A percentile compares a stretch with the other conserved stretches of the same genome.
These are phyloP conservation scores for Passer domesticus DNA, from an alignment of 2,113 vertebrate species.

Conservation along the genomic window DNA sequence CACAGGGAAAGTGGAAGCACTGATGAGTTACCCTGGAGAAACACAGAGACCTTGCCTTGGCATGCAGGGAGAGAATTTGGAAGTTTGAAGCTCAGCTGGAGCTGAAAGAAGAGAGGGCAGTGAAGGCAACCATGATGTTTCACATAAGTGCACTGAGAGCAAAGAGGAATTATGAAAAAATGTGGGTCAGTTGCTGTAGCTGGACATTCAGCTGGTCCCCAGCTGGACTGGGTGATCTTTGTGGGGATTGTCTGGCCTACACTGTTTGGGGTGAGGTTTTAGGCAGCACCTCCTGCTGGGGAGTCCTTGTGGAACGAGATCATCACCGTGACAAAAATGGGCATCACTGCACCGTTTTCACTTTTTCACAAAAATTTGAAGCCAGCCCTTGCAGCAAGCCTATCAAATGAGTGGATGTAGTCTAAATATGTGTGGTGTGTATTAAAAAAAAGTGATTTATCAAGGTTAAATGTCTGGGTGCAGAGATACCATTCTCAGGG, in stretches of 20 bases:
- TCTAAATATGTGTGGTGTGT: background rate
- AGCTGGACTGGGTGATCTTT: background rate
- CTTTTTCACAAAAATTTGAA: background rate
- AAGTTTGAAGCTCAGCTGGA: background rate
- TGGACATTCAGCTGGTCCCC: background rate
- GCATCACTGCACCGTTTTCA: background rate
- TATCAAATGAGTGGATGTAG: background rate
- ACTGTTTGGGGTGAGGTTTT: background rate
- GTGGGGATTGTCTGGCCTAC: background rate
- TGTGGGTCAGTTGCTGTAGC: background rate
- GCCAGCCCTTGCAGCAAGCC: background rate
- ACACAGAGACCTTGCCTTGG: background rate
- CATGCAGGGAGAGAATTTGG: background rate
- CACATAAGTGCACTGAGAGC: background rate
- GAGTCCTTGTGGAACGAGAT: background rate
- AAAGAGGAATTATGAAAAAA: background rate
- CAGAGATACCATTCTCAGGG: background rate
- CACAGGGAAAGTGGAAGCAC: background rate
- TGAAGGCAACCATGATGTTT: background rate
- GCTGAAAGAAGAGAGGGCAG: background rate
- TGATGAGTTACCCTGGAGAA: background rate
- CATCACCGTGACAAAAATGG: accelerated
- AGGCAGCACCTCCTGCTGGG: background rate
- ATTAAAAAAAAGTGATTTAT: background rate
- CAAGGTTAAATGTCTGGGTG: background rate